These are phyloP conservation scores for Pentalonia nigronervosa DNA, from an alignment of 1,140 invertebrate species.

Conservation along the genomic window DNA sequence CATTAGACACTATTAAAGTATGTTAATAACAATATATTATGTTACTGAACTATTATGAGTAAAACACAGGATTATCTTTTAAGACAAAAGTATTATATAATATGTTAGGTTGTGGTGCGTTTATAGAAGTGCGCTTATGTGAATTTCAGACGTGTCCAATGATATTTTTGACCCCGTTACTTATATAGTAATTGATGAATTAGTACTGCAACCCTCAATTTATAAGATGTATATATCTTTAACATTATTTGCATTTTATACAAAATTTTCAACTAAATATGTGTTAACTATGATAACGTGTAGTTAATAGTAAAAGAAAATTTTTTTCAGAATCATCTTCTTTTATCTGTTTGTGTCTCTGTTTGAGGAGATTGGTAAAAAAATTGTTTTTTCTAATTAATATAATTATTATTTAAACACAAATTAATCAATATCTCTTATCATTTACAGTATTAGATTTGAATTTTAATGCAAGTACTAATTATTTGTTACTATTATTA, in stretches of 20 bases:
- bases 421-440: too few species aligned
- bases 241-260: not conserved
- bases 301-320: not conserved
- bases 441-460: too few species aligned
- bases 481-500: too few species aligned
- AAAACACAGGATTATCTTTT: not conserved
- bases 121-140: not conserved
- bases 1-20: constrained; percentile 90
- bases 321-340: not conserved
- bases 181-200: not conserved
- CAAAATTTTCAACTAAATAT: not conserved
- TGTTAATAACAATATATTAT: constrained; percentile 59
- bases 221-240: not conserved
- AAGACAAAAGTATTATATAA: not conserved
- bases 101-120: not conserved
- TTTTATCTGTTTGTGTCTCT: too few species aligned
- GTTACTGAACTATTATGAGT: not conserved
- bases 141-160: not conserved
- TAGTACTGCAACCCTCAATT: not conserved
- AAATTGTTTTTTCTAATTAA: too few species aligned
- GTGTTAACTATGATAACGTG: not conserved
- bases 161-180: not conserved
- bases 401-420: too few species aligned
- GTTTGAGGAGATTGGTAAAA: too few species aligned
- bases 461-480: too few species aligned